Base-by-base conservation (phyloP, 2,888 invertebrate genomes). In the Parnassius mnemosyne region DNA sequence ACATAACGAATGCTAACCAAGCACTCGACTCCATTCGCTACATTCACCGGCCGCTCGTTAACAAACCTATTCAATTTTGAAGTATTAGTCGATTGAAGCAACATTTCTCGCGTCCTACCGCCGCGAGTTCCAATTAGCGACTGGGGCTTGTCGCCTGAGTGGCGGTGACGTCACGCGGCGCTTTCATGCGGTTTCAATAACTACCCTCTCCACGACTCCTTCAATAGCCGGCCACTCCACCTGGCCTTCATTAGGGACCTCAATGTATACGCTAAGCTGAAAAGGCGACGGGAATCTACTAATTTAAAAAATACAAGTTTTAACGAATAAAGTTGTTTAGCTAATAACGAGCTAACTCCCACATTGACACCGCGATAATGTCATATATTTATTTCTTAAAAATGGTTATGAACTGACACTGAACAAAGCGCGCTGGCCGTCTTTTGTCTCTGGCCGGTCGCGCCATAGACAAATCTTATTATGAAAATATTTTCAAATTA, bases 401-500 rank as follows among this genome's bases (percentile, higher is more conserved):
- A 86, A 86, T 86, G 84, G 88, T 89, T 80, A 84, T 80, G 78
- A 78, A 77, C 84, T 83, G 85, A 83, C 84, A 82, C 71, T 72
- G 75, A 86, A 90, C 89, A 89, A 89, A 89, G 86, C 77, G 67
- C 72, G 73, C 75, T 71, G 73, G 74, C 70, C 73, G 72, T 78
- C 89, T 89, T 89, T 90, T 89, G 89, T 89, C 83, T 83, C 80
- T 56, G 76, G 77, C 80, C 80, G 80, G 83, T 80, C 84, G 81
- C 80, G 80, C 85, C 87, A 89, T 90, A 89, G 90, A 89, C 89
- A 89, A 89, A 91, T 89, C 89, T 89, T 90, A 90, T 90, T 89
- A 89, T 89, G 89, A 88, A 90, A 89, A 90, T 89, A 89, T 89
- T 91, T 90, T 91, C 87, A 89, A 91, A 89, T 90, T 89, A 88